Evolutionary conservation across 1,140 invertebrate genomes (phyloP), one percentile per base, ranked within the genome.

Genomic region (Planococcus citri): DNA sequence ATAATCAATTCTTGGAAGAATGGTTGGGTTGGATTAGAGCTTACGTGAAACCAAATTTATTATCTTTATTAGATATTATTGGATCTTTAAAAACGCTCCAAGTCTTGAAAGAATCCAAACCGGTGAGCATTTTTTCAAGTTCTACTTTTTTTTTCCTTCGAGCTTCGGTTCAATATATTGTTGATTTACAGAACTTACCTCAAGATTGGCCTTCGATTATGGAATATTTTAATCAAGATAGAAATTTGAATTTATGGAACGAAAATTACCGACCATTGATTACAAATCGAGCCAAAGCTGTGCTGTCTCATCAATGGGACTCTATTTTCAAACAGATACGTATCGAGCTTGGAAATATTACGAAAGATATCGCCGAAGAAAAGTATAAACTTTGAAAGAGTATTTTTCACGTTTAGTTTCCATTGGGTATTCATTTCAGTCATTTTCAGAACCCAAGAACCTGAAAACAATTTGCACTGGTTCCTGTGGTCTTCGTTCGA

Each of bases 201-300:
- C 3, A 64, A 2, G 60, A 64, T 25, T 64, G 60, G 60, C 22
- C 12, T 24, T 64, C 24, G 3, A 64, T 64, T 24, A 25, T 64
- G 60, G 60, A 64, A 64, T 27, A 64, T 64, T 64, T 64, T 20
- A 22, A 64, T 64, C 60, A 64, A 64, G 24, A 64, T 17, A 64
- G 24, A 64, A 17, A 64, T 4, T 27, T 64, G 10, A 64, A 64
- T 24, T 17, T 64, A 64, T 64, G 60, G 60, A 64, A 64, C 24
- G 60, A 64, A 64, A 25, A 24, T 24, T 64, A 64, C 17, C 10
- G 4, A 25, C 60, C 60, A 17, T 12, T 64, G 10, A 64, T 64
- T 25, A 24, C 25, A 2, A 20, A 64, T 24, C 60, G 25, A 64
- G 60, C 60, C 22, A 64, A 64, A 64, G 25, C 25, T 25, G 22